phyloP scores from a whole-genome alignment of 2,797 vertebrate genomes.

The Cercopithecus petaurista region DNA sequence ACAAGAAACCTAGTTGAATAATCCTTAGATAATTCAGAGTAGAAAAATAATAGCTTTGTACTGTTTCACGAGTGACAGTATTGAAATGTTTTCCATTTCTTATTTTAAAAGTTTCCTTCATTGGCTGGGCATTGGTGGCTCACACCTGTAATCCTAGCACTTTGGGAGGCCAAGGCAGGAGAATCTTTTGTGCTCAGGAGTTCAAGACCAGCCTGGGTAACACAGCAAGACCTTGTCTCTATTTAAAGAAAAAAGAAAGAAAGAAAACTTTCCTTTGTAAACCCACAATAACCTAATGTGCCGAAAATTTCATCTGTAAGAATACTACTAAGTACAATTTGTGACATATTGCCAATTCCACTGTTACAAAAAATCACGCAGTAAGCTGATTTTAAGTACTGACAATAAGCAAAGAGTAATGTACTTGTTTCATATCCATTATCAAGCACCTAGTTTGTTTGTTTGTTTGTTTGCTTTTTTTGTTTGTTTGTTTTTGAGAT shows the following conservation, averaged over 20 bases:
- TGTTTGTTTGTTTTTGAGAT: too few species aligned
- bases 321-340: slow-evolving; percentile 12
- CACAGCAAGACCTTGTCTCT: too few species aligned
- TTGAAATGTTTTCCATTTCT: slow-evolving; percentile 43
- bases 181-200: background rate
- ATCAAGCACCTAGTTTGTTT: background rate
- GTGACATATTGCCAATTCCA: background rate
- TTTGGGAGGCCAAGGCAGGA: too few species aligned
- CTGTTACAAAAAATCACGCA: background rate
- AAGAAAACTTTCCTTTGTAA: background rate
- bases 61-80: background rate
- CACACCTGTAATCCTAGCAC: too few species aligned
- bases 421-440: slow-evolving; percentile 16
- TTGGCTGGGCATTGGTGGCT: too few species aligned
- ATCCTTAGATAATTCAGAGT: slow-evolving; percentile 6
- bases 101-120: background rate
- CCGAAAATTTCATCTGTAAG: background rate
- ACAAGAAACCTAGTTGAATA: slow-evolving; percentile 20
- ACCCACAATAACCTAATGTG: background rate
- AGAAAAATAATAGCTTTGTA: background rate
- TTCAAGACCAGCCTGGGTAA: too few species aligned
- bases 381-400: slow-evolving; percentile 2
- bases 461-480: too few species aligned
- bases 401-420: background rate
- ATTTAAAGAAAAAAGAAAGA: too few species aligned